These are phyloP conservation scores for Pristionchus japonicus DNA, from an alignment of 2,888 invertebrate genomes.

Conservation along the genomic window DNA sequence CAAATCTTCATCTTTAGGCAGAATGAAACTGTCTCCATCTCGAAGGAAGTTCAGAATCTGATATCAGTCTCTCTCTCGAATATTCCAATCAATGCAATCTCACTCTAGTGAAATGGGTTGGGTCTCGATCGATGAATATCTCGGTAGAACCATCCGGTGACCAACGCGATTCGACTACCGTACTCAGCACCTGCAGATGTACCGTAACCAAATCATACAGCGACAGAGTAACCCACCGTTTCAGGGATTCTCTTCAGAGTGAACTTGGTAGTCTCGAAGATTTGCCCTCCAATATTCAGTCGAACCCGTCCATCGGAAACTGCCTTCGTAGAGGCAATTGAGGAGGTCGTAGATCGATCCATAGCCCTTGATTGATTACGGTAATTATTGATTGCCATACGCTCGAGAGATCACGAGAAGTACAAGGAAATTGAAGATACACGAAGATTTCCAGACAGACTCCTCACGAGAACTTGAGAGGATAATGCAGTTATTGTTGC, in stretches of 20 bases:
- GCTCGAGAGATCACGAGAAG: not conserved
- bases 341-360: slow-evolving; percentile 30
- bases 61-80: not conserved
- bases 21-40: slow-evolving; percentile 60
- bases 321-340: not conserved
- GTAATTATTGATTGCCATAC: not conserved
- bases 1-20: slow-evolving; percentile 58
- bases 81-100: too few relatives aligned
- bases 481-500: not conserved
- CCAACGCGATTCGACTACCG: slow-evolving; percentile 65
- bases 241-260: slow-evolving; percentile 61
- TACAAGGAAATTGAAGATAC: not conserved
- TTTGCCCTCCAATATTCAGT: slow-evolving; percentile 67
- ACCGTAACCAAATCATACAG: not conserved
- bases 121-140: slow-evolving; percentile 70
- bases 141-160: slow-evolving; percentile 51
- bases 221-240: slow-evolving; percentile 49
- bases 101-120: slow-evolving; percentile 61
- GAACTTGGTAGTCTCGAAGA: slow-evolving; percentile 64
- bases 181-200: slow-evolving; percentile 58
- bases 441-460: not conserved
- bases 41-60: slow-evolving; percentile 65
- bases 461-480: not conserved
- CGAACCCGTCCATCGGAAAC: slow-evolving; percentile 51
- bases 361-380: not conserved